Conservation (phyloP, 2,888 invertebrate species). For the Aradus depressus region DNA sequence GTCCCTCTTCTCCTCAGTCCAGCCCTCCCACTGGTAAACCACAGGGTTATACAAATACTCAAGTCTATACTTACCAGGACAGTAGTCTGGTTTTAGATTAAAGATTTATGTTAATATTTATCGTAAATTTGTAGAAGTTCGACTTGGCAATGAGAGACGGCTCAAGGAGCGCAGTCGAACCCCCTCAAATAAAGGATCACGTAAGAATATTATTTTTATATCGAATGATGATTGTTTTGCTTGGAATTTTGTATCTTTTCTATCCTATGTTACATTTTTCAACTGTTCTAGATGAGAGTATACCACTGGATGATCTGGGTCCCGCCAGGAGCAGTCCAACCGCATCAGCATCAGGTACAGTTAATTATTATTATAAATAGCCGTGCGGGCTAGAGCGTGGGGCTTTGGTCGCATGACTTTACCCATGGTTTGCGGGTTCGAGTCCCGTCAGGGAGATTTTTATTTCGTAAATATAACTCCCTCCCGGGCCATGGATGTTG, state of each 20-base stretch:
- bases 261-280: neutral
- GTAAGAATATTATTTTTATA: too few species aligned
- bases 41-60: too few species aligned
- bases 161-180: slow-evolving; percentile 7
- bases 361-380: neutral
- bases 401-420: too few species aligned
- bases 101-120: neutral
- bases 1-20: slow-evolving; percentile 12
- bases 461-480: too few species aligned
- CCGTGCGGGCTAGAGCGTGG: too few species aligned
- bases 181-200: slow-evolving; percentile 13
- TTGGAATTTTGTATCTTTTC: neutral
- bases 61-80: too few species aligned
- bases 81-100: neutral
- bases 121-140: slow-evolving; percentile 4
- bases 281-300: slow-evolving; percentile 9
- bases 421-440: too few species aligned
- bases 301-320: slow-evolving; percentile 5
- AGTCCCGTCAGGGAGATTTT: too few species aligned
- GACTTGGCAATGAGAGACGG: neutral
- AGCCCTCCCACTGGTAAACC: slow-evolving; percentile 20
- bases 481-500: too few species aligned
- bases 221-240: neutral
- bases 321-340: slow-evolving; percentile 1
- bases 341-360: neutral